Evolutionary conservation across 2,797 vertebrate genomes (phyloP).

Genomic region (Silurus aristotelis): DNA sequence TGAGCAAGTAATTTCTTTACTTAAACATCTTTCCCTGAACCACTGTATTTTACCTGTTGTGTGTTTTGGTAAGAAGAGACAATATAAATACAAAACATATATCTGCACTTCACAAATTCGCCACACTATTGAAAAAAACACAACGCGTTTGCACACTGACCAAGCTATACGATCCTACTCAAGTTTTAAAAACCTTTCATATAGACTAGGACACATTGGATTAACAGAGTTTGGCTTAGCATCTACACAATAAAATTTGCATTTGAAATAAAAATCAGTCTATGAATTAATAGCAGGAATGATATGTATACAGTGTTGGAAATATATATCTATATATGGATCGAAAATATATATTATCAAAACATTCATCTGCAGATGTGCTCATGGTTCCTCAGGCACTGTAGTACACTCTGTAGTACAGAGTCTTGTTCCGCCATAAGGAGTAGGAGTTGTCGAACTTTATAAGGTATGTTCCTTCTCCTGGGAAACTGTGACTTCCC

Average conservation of each 20-base stretch:
- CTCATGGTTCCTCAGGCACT: slow-evolving; percentile 79
- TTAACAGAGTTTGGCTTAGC: slow-evolving; percentile 26
- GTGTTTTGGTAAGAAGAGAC: slow-evolving; percentile 57
- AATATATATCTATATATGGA: slow-evolving; percentile 51
- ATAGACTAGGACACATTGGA: slow-evolving; percentile 42
- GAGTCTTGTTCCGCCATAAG: slow-evolving; percentile 95
- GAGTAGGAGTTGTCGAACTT: slow-evolving; percentile 99
- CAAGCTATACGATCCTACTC: slow-evolving; percentile 60
- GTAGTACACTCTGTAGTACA: slow-evolving; percentile 96
- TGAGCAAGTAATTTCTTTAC: slow-evolving; percentile 44
- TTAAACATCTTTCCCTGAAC: slow-evolving; percentile 52
- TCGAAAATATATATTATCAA: slow-evolving; percentile 70
- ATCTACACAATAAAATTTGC: slow-evolving; percentile 22
- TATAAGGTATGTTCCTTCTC: slow-evolving; percentile 93
- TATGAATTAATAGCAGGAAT: slow-evolving; percentile 49
- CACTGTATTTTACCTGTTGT: slow-evolving; percentile 63
- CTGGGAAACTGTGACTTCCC: slow-evolving; percentile 93
- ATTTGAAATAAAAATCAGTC: slow-evolving; percentile 35
- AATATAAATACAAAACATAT: slow-evolving; percentile 59
- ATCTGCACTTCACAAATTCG: slow-evolving; percentile 60
- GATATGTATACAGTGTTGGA: slow-evolving; percentile 38
- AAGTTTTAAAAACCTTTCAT: slow-evolving; percentile 57
- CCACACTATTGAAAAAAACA: slow-evolving; percentile 57
- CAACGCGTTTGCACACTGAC: slow-evolving; percentile 63
- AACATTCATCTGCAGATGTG: slow-evolving; percentile 64